A percentile compares a stretch with the other conserved stretches of the same genome.
These are phyloP conservation scores for Seira sanloemensis DNA, from an alignment of 2,888 invertebrate genomes.

Conservation along the genomic window DNA sequence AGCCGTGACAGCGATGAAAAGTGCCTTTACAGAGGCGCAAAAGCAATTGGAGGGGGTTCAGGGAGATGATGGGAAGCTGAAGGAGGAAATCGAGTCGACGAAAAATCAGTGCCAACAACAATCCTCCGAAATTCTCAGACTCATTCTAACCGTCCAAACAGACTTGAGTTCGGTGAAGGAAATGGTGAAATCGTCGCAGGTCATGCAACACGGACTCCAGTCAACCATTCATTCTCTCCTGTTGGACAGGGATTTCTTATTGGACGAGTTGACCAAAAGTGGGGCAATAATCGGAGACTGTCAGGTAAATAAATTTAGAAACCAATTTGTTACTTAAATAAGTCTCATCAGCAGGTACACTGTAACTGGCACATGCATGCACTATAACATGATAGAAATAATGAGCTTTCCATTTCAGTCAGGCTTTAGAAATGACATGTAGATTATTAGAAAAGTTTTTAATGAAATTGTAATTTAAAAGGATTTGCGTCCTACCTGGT, in stretches of 20 bases:
- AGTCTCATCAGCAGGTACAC: no score
- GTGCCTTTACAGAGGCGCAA: slow-evolving; percentile 74
- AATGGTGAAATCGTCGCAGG: slow-evolving; percentile 72
- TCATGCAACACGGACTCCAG: slow-evolving; percentile 73
- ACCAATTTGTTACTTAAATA: no score
- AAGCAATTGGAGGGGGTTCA: slow-evolving; percentile 74
- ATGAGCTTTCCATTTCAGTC: no score
- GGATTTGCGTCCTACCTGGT: no score
- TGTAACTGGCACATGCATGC: no score
- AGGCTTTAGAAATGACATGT: no score
- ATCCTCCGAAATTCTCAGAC: slow-evolving; percentile 74
- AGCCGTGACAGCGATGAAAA: slow-evolving; percentile 75
- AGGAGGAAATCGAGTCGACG: slow-evolving; percentile 72
- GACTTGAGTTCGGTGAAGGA: slow-evolving; percentile 73
- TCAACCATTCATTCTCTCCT: slow-evolving; percentile 70
- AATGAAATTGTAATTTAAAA: no score
- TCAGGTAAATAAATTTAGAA: slow-evolving; percentile 74
- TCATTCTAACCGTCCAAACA: slow-evolving; percentile 74
- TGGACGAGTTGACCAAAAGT: slow-evolving; percentile 73
- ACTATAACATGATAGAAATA: no score
- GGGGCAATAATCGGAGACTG: slow-evolving; percentile 73
- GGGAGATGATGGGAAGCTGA: slow-evolving; percentile 71
- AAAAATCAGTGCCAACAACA: slow-evolving; percentile 74
- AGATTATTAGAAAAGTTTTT: no score
- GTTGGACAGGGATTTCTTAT: slow-evolving; percentile 73